Evolutionary conservation across 2,113 vertebrate genomes (phyloP).

Genomic region (Triplophysa siluroides): DNA sequence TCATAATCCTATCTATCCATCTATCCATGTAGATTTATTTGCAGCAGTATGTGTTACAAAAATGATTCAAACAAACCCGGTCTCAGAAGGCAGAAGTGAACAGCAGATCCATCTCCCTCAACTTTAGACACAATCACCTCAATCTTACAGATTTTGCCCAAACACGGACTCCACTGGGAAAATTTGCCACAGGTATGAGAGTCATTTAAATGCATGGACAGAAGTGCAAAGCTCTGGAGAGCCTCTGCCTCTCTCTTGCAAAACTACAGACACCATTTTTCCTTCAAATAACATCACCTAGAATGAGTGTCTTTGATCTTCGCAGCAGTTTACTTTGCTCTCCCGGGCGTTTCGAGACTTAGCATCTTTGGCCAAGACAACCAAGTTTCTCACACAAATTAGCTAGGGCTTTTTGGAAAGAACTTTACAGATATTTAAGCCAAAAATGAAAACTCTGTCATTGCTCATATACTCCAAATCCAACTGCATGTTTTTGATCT

Average conservation of each 20-base stretch:
- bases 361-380: constrained; percentile 4
- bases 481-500: too few species aligned
- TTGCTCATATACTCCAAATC: too few species aligned
- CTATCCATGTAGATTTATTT: too few species aligned
- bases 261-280: constrained; percentile 9
- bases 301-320: constrained; percentile 26
- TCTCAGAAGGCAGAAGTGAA: neutral
- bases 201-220: constrained; percentile 34
- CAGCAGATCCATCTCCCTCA: neutral
- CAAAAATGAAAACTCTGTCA: too few species aligned
- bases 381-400: constrained; percentile 15
- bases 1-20: too few species aligned
- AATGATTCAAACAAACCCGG: neutral
- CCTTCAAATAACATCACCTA: constrained; percentile 3
- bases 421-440: neutral
- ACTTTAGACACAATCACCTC: constrained; percentile 1
- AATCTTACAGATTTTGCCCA: neutral
- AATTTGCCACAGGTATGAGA: neutral
- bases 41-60: too few species aligned
- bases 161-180: neutral
- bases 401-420: neutral
- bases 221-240: neutral
- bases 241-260: neutral
- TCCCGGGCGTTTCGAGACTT: neutral
- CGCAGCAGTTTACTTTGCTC: constrained; percentile 21